Percentiles rank a stretch among this genome's conserved stretches.
phyloP scores from a whole-genome alignment of 2,888 invertebrate genomes.

The Agrilus biguttatus region DNA sequence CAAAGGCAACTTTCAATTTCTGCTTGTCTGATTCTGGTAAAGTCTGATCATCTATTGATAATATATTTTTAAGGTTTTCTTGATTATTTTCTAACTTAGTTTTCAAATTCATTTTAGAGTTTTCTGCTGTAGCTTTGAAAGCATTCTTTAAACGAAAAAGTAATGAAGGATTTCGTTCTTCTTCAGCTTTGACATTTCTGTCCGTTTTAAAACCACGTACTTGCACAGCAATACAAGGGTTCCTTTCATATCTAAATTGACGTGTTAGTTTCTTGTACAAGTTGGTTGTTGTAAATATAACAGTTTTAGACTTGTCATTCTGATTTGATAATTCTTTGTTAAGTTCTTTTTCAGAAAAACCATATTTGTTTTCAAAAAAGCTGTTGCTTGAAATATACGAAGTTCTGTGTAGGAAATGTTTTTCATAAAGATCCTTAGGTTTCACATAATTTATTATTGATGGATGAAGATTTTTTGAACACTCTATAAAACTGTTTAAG shows the following conservation, averaged over 20 bases:
- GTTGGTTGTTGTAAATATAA: slow-evolving; percentile 8
- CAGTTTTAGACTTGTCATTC: slow-evolving; percentile 17
- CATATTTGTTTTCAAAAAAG: slow-evolving; percentile 34
- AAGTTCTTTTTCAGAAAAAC: slow-evolving; percentile 22
- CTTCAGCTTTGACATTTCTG: slow-evolving; percentile 53
- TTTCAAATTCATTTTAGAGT: slow-evolving; percentile 11
- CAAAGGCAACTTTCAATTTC: slow-evolving; percentile 75
- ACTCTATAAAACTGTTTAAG: slow-evolving; percentile 32
- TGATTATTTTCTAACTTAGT: slow-evolving; percentile 19
- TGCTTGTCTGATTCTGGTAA: slow-evolving; percentile 44
- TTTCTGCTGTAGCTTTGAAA: slow-evolving; percentile 22
- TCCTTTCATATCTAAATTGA: slow-evolving; percentile 19
- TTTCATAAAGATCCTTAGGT: slow-evolving; percentile 20
- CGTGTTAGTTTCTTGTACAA: slow-evolving; percentile 23
- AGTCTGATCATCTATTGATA: slow-evolving; percentile 36
- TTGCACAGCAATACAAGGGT: slow-evolving; percentile 35
- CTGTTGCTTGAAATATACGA: slow-evolving; percentile 29
- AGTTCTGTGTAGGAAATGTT: slow-evolving; percentile 22
- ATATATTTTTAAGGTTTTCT: slow-evolving; percentile 35
- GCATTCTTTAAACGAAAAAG: slow-evolving; percentile 49
- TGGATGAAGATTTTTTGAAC: slow-evolving; percentile 28
- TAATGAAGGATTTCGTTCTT: slow-evolving; percentile 55
- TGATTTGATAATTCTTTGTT: slow-evolving; percentile 8
- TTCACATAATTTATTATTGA: slow-evolving; percentile 25
- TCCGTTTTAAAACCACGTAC: slow-evolving; percentile 70